A percentile compares a stretch with the other conserved stretches of the same genome.
Conservation (phyloP, 1,140 invertebrate species). For the Magallana ariakensis region DNA sequence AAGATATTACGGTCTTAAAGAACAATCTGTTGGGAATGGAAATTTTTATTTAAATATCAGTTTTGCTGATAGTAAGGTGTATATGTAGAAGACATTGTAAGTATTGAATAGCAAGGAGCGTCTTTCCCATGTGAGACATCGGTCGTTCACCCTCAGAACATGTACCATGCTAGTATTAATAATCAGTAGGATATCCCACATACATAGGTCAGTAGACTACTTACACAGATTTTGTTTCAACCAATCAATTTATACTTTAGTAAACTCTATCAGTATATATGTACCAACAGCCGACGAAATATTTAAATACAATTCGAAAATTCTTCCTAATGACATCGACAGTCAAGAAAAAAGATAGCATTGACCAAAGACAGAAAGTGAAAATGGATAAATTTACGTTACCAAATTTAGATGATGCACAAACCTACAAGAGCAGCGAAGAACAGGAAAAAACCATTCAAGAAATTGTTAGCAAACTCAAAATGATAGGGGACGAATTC, state of each 20-base stretch:
- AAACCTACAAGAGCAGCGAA: neutral
- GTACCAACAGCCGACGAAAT: neutral
- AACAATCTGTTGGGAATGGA: too few species aligned
- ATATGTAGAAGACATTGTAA: too few species aligned
- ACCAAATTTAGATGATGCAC: neutral
- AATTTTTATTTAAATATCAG: too few species aligned
- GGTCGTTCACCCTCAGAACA: neutral
- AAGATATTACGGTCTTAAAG: too few species aligned
- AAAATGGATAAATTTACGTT: neutral
- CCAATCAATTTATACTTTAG: neutral
- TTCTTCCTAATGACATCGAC: neutral
- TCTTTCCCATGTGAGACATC: neutral
- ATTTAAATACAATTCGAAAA: too few species aligned
- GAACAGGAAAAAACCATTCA: neutral
- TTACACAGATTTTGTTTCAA: neutral
- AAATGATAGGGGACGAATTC: conserved; percentile 1
- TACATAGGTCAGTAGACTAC: conserved; percentile 1
- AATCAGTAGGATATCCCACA: neutral
- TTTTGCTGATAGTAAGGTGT: too few species aligned
- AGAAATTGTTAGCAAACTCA: neutral
- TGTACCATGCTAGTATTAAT: conserved; percentile 15
- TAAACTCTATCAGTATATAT: neutral
- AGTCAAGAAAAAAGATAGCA: neutral
- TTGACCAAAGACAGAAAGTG: neutral
- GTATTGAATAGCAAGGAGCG: neutral